Evolutionary conservation across 2,797 vertebrate species (phyloP).

Genomic region (Euthynnus affinis): DNA sequence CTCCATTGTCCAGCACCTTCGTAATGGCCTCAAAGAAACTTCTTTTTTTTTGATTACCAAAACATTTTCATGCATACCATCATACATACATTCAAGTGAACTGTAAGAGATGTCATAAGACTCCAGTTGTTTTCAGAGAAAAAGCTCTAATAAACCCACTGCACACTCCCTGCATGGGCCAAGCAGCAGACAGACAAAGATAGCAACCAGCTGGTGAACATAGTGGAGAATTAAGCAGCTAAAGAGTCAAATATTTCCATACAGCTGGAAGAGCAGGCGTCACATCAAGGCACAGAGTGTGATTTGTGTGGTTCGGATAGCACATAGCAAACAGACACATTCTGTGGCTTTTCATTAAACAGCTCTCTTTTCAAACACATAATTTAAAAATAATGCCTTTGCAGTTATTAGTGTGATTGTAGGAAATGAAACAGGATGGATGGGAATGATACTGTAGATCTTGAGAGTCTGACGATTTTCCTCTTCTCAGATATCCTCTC

Average conservation of each 20-base stretch:
- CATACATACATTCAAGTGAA: background rate
- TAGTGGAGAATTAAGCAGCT: slow-evolving; percentile 1
- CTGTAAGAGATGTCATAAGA: background rate
- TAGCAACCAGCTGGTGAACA: slow-evolving; percentile 8
- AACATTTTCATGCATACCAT: background rate
- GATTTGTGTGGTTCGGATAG: slow-evolving; percentile 6
- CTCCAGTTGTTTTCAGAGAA: background rate
- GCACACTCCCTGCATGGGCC: background rate
- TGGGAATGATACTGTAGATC: background rate
- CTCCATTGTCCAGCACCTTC: background rate
- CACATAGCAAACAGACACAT: slow-evolving; percentile 10
- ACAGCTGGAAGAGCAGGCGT: background rate
- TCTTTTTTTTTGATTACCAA: no score
- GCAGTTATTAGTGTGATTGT: background rate
- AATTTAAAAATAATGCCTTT: background rate
- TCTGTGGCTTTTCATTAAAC: slow-evolving; percentile 6
- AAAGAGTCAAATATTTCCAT: background rate
- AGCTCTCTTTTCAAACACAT: background rate
- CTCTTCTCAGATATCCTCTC: slow-evolving; percentile 88
- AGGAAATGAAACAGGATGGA: background rate
- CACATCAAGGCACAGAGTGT: slow-evolving; percentile 1
- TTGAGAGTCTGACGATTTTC: slow-evolving; percentile 11
- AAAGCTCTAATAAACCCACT: background rate
- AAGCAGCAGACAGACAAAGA: background rate
- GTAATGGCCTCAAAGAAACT: background rate